phyloP scores from a whole-genome alignment of 2,113 vertebrate genomes.

The Platichthys flesus region DNA sequence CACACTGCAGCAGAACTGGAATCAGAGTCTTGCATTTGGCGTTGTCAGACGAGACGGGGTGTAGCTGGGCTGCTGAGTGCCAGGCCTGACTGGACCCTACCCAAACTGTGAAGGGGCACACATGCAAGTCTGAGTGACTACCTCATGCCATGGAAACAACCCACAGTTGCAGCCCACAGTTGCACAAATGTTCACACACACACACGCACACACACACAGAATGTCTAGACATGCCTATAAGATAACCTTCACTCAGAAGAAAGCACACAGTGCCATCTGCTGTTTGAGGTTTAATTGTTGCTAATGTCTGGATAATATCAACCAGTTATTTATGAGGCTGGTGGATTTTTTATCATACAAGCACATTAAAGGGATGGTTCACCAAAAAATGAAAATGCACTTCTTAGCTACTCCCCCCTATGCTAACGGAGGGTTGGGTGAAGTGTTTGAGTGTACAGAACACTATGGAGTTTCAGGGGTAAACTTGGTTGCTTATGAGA shows the following conservation, averaged over 20 bases:
- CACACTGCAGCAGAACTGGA: not conserved
- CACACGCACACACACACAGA: not conserved
- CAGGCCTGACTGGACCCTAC: conserved; percentile 40
- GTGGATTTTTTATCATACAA: too few species aligned
- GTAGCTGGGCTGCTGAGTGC: conserved; percentile 53
- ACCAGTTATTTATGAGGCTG: not conserved
- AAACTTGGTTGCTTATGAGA: too few species aligned
- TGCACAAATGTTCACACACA: not conserved
- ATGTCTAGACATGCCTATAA: conserved; percentile 20
- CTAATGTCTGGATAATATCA: not conserved
- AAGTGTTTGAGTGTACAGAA: too few species aligned
- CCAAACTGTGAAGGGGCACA: conserved; percentile 28
- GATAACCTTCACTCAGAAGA: conserved; percentile 11
- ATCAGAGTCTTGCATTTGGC: conserved; percentile 9
- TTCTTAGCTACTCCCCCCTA: too few species aligned
- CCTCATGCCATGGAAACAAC: conserved; percentile 68
- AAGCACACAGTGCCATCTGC: conserved; percentile 61
- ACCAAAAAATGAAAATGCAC: too few species aligned
- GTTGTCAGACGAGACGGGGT: conserved; percentile 65
- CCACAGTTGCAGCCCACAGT: not conserved
- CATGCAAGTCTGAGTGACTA: conserved; percentile 28
- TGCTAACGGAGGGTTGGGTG: too few species aligned
- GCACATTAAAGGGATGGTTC: too few species aligned
- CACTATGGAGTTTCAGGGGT: too few species aligned
- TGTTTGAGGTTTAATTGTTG: conserved; percentile 39